Conservation (phyloP, 2,888 invertebrate species). For the Calameuta idolon region DNA sequence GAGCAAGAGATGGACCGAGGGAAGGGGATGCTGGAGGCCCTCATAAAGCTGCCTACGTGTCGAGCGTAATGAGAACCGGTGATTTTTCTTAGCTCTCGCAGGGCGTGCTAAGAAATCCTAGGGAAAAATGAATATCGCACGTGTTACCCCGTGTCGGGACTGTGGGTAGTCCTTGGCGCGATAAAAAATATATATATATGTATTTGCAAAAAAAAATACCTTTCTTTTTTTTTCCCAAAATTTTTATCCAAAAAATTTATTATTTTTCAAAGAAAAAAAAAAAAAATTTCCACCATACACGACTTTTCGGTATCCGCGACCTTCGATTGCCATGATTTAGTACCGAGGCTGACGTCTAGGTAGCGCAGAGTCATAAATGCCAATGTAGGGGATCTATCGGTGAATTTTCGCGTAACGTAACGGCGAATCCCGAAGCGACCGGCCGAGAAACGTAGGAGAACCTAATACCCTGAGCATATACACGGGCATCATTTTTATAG, state of each 20-base stretch:
- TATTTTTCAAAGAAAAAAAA: not conserved
- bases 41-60: constrained; percentile 65
- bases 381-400: not conserved
- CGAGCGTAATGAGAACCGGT: constrained; percentile 66
- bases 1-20: constrained; percentile 38
- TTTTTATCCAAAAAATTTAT: no score
- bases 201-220: not conserved
- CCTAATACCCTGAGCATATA: constrained; percentile 59
- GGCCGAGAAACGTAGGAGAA: constrained; percentile 32
- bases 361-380: not conserved
- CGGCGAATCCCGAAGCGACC: constrained; percentile 38
- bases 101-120: constrained; percentile 44
- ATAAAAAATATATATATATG: not conserved
- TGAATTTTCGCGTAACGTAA: constrained; percentile 2
- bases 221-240: no score
- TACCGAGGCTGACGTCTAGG: not conserved
- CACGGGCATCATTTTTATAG: constrained; percentile 64
- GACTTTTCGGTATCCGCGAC: no score
- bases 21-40: constrained; percentile 17
- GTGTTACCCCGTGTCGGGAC: not conserved
- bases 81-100: constrained; percentile 59
- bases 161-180: not conserved
- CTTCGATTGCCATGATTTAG: not conserved
- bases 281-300: no score
- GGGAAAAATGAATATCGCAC: constrained; percentile 39